phyloP scores from a whole-genome alignment of 2,797 vertebrate species.

The Xerus rutilus region DNA sequence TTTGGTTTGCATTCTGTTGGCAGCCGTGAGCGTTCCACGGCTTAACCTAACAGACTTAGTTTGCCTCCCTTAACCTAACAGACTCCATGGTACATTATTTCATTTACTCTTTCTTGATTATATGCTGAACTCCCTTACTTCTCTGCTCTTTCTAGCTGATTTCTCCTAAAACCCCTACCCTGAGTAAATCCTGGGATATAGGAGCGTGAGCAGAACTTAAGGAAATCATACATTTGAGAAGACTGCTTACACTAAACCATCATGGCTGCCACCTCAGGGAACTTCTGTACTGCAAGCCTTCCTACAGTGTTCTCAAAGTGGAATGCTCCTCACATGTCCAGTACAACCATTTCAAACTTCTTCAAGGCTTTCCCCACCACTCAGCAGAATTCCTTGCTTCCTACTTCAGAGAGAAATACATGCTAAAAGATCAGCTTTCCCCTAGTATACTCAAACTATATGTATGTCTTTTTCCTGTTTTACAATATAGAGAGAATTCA shows the following conservation, averaged over 20 bases:
- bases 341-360: neutral
- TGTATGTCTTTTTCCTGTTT: conserved; percentile 1
- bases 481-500: neutral
- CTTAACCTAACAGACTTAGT: too few relatives aligned
- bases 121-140: neutral
- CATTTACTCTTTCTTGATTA: neutral
- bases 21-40: too few relatives aligned
- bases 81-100: neutral
- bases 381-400: neutral
- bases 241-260: neutral
- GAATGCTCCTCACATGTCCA: neutral
- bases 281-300: neutral
- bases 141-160: neutral
- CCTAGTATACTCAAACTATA: neutral
- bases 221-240: neutral
- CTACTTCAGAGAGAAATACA: neutral
- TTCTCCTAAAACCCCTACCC: neutral
- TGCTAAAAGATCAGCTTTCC: neutral
- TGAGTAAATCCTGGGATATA: neutral
- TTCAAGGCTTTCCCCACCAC: neutral
- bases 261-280: neutral
- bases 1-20: too few relatives aligned
- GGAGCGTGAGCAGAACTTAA: neutral
- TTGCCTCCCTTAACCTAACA: too few relatives aligned
- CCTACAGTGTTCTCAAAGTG: neutral